A percentile compares a stretch with the other conserved stretches of the same genome.
phyloP scores from a whole-genome alignment of 2,113 vertebrate genomes.

The Psittacula cyanocephala region DNA sequence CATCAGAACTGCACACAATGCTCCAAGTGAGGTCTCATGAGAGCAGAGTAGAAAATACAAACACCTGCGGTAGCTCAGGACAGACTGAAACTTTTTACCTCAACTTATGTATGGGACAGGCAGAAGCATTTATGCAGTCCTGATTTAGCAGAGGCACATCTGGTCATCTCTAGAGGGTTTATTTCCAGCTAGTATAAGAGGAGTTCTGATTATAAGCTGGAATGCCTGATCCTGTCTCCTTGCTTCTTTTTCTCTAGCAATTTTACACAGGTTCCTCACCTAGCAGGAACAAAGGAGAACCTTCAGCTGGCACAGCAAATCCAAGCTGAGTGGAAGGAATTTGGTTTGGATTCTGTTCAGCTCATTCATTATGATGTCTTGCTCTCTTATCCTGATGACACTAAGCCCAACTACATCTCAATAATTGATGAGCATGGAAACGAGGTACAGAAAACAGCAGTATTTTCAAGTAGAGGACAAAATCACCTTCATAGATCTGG shows the following conservation, averaged over 20 bases:
- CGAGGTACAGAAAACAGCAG: constrained; percentile 77
- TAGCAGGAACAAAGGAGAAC: constrained; percentile 90
- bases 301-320: constrained; percentile 86
- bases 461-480: neutral
- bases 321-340: constrained; percentile 85
- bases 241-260: constrained; percentile 78
- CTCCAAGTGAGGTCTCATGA: no score
- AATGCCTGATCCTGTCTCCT: neutral
- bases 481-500: neutral
- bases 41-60: neutral
- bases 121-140: neutral
- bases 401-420: constrained; percentile 88
- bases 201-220: neutral
- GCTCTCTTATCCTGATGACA: constrained; percentile 89
- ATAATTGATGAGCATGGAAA: constrained; percentile 80
- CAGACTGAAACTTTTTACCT: neutral
- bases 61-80: neutral
- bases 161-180: neutral
- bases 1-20: no score
- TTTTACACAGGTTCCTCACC: constrained; percentile 89
- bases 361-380: constrained; percentile 90
- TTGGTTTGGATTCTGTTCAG: constrained; percentile 90
- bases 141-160: neutral
- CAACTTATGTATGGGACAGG: neutral
- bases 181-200: neutral